Base-by-base conservation (phyloP, 1,140 invertebrate species). In the Drosophila simulans region DNA sequence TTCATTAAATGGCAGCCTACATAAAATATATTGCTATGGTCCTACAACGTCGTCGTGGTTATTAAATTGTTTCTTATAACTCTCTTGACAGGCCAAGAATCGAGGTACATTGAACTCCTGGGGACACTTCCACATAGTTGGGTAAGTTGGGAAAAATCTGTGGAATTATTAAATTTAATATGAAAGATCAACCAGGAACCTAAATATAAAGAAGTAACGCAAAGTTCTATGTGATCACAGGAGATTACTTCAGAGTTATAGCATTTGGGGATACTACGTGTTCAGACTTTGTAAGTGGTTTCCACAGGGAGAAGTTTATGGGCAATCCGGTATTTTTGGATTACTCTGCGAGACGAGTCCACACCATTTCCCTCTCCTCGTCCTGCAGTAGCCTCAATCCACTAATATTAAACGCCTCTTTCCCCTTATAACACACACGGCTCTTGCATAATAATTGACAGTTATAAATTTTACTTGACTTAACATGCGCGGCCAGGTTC, bases 401-500 rank as follows among this genome's bases (percentile, higher is more conserved):
- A 10, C 20, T 20, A 15, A 12, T 22, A 10, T 17, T 25, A 2
- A 15, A 17, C 56, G 13, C 40, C 25, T 25, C 22, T 20, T 35
- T 3, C 56, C 45, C 20, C 34, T 4, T 20, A 34, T n/a, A 17
- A 39, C 46, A 57, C 72, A 83, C 80, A 86, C 81, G 86, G 63
- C 81, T 91, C 90, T 91, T 91, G 90, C 90, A 91, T 91, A 91
- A 91, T 86, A 91, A 91, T 91, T 91, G 90, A 91, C 71, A 91
- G 82, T 86, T 86, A 86, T 91, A 91, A 86, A 91, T 90, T 91
- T 91, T 63, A 78, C 80, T 77, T 70, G 79, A 46, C 70, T 72
- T 43, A 49, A 71, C 60, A 76, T 58, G 54, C 77, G 66, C 64
- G 64, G 64, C 52, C 51, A 57, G 64, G 12, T 25, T 70, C 51